Conservation (phyloP, 2,113 vertebrate species). For the Ellobius talpinus region DNA sequence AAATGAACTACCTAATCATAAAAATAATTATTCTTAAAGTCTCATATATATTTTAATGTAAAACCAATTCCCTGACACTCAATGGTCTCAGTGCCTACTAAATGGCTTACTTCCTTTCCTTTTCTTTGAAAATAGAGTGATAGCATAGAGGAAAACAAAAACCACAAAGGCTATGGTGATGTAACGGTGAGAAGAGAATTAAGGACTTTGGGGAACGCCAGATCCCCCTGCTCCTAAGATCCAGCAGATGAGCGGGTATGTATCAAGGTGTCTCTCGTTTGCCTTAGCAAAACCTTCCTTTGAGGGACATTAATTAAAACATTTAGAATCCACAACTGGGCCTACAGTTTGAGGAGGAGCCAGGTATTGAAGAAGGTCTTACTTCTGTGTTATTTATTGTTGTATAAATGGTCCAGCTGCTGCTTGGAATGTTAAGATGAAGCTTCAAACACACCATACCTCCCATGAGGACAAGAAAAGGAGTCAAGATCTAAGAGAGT, state of each 20-base stretch:
- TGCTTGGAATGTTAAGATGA: slow-evolving; percentile 71
- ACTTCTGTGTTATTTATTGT: slow-evolving; percentile 69
- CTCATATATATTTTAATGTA: not conserved
- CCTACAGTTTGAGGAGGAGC: slow-evolving; percentile 50
- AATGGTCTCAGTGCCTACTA: not conserved
- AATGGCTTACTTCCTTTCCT: not conserved
- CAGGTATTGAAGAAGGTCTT: slow-evolving; percentile 66
- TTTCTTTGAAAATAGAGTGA: not conserved
- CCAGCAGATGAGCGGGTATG: slow-evolving; percentile 35
- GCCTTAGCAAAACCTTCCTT: slow-evolving; percentile 65
- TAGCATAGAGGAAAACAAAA: not conserved
- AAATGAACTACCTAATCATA: slow-evolving; percentile 21
- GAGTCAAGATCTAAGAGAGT: not conserved
- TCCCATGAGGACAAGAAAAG: slow-evolving; percentile 5
- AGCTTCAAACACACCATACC: slow-evolving; percentile 43
- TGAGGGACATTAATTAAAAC: slow-evolving; percentile 74
- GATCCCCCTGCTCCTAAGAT: slow-evolving; percentile 34
- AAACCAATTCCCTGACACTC: slow-evolving; percentile 35
- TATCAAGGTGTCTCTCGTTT: slow-evolving; percentile 68
- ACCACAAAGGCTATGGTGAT: not conserved
- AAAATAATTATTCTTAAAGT: slow-evolving; percentile 35
- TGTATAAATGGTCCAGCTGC: slow-evolving; percentile 67
- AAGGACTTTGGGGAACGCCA: slow-evolving; percentile 30
- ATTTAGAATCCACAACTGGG: slow-evolving; percentile 72
- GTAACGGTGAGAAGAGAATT: not conserved